These are phyloP conservation scores for Drosophila prostipennis DNA, from an alignment of 2,888 invertebrate species.

Conservation along the genomic window DNA sequence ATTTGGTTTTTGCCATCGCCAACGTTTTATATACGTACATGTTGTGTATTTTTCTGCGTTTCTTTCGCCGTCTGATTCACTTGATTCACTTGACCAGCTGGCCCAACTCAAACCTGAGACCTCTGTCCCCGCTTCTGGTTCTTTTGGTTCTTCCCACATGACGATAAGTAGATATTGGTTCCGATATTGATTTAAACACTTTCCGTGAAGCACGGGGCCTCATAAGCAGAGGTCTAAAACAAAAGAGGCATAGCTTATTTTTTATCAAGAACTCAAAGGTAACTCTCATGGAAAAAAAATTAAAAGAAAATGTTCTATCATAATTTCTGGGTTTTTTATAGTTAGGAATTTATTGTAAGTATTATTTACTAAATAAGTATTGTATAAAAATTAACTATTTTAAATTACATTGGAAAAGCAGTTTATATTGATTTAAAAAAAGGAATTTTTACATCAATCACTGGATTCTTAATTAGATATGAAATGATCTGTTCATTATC, in stretches of 20 bases:
- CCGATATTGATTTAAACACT: constrained; percentile 65
- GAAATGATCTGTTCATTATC: no score
- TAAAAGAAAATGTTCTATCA: no score
- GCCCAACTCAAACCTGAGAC: constrained; percentile 18
- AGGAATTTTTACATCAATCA: no score
- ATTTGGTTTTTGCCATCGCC: constrained; percentile 75
- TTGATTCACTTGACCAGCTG: constrained; percentile 58
- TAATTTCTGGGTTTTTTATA: no score
- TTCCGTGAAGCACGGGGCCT: neutral
- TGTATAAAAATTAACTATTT: no score
- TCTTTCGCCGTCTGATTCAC: constrained; percentile 13
- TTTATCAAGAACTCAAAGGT: no score
- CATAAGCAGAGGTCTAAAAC: neutral
- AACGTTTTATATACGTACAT: constrained; percentile 9
- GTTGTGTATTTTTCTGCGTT: constrained; percentile 14
- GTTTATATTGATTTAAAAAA: no score
- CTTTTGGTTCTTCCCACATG: constrained; percentile 57
- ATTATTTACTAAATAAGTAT: no score
- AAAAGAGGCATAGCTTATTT: no score
- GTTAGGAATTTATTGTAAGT: no score
- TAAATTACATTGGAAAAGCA: no score
- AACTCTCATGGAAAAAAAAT: neutral
- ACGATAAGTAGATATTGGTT: constrained; percentile 27
- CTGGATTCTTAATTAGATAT: no score
- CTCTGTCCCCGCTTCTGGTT: constrained; percentile 27